A percentile compares a stretch with the other conserved stretches of the same genome.
These are phyloP conservation scores for Puffinus mauretanicus DNA, from an alignment of 2,113 vertebrate species.

Conservation along the genomic window DNA sequence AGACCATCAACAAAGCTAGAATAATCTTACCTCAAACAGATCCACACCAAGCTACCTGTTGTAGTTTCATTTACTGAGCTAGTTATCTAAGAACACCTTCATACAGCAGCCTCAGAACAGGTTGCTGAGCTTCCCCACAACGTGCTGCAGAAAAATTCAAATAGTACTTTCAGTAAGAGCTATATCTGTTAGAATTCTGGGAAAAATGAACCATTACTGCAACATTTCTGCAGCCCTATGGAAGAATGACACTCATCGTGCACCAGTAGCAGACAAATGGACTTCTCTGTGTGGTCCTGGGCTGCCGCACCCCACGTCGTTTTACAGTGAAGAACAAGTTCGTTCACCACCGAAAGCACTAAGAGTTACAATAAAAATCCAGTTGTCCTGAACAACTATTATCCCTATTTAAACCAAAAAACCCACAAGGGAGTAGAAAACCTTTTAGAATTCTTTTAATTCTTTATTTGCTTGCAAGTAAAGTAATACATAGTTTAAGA, in stretches of 20 bases:
- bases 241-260: neutral
- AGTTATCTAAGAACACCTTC: neutral
- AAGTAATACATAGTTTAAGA: neutral
- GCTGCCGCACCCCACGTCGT: accelerated
- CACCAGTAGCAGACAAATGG: neutral
- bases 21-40: neutral
- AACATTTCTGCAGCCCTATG: neutral
- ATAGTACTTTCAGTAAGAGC: neutral
- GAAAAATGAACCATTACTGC: neutral
- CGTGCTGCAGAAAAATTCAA: neutral
- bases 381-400: neutral
- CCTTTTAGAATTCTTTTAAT: neutral
- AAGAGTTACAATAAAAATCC: neutral
- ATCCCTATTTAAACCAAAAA: neutral
- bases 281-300: neutral
- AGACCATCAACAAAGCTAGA: neutral
- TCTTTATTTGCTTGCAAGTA: neutral
- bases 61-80: neutral
- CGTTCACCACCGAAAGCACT: neutral
- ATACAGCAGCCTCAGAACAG: neutral
- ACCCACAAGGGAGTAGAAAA: neutral
- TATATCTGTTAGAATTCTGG: neutral
- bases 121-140: neutral
- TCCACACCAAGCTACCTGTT: neutral
- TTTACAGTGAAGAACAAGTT: neutral